Evolutionary conservation across 2,797 vertebrate species (phyloP).

Genomic region (Tiaroga cobitis): DNA sequence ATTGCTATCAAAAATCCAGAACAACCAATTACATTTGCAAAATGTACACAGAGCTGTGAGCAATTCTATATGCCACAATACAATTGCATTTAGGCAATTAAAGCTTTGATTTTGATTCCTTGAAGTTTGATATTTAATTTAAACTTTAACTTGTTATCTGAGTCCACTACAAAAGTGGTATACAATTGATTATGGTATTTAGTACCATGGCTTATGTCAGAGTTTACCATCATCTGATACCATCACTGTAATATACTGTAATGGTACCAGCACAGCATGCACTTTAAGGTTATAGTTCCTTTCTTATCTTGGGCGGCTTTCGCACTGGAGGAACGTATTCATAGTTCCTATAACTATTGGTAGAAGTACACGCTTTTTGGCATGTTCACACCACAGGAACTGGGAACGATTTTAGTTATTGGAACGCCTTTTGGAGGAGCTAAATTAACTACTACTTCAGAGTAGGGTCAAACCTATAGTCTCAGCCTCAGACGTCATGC

Average conservation of each 20-base stretch:
- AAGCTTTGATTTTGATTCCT: not conserved
- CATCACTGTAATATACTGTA: not conserved
- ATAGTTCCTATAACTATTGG: not conserved
- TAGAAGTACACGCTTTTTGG: not conserved
- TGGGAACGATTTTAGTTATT: not conserved
- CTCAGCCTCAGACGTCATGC: too few relatives aligned
- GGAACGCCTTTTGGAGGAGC: not conserved
- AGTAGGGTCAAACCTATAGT: not conserved
- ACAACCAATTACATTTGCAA: not conserved
- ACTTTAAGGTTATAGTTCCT: too few relatives aligned
- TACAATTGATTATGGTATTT: not conserved
- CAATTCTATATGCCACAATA: not conserved
- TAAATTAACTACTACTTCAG: too few relatives aligned
- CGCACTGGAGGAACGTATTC: not conserved
- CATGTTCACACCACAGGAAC: not conserved
- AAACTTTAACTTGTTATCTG: not conserved
- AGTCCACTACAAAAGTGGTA: not conserved
- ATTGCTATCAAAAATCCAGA: not conserved
- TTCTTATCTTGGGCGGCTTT: too few relatives aligned
- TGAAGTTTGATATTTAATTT: not conserved
- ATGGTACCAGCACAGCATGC: not conserved
- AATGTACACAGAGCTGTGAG: not conserved
- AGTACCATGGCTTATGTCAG: not conserved
- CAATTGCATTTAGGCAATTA: not conserved
- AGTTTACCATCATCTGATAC: not conserved